phyloP scores from a whole-genome alignment of 2,888 invertebrate species.

The Phengaris arion region DNA sequence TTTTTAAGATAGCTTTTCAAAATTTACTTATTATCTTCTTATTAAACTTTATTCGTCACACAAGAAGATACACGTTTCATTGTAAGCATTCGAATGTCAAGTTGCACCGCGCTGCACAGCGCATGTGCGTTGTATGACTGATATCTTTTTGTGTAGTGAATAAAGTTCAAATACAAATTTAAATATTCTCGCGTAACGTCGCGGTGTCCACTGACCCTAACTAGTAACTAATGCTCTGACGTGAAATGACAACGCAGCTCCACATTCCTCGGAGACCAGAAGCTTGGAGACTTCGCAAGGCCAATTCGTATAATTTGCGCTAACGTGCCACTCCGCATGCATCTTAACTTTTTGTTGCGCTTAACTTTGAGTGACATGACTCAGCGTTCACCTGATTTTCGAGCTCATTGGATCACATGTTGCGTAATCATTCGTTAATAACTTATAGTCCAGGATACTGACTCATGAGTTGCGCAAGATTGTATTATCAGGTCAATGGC shows the following conservation, averaged over 20 bases:
- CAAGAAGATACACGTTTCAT: no score
- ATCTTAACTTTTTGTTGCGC: background rate
- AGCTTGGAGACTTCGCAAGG: background rate
- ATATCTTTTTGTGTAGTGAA: no score
- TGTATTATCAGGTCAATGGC: constrained; percentile 7
- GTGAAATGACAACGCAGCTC: background rate
- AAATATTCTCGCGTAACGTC: no score
- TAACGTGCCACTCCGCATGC: background rate
- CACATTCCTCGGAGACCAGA: background rate
- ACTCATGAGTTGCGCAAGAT: constrained; percentile 15
- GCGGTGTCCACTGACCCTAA: no score
- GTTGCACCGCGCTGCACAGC: no score
- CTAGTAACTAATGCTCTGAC: background rate
- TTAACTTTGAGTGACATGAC: background rate
- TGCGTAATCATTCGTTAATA: constrained; percentile 18
- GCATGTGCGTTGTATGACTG: no score
- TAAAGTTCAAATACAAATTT: no score
- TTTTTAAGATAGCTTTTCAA: no score
- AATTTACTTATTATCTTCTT: no score
- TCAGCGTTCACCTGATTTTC: background rate
- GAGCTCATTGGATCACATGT: background rate
- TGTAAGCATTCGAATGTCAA: no score
- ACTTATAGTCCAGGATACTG: background rate
- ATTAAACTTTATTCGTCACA: no score
- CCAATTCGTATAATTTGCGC: background rate